Evolutionary conservation across 2,113 vertebrate species (phyloP).

Genomic region (Parotia lawesii): DNA sequence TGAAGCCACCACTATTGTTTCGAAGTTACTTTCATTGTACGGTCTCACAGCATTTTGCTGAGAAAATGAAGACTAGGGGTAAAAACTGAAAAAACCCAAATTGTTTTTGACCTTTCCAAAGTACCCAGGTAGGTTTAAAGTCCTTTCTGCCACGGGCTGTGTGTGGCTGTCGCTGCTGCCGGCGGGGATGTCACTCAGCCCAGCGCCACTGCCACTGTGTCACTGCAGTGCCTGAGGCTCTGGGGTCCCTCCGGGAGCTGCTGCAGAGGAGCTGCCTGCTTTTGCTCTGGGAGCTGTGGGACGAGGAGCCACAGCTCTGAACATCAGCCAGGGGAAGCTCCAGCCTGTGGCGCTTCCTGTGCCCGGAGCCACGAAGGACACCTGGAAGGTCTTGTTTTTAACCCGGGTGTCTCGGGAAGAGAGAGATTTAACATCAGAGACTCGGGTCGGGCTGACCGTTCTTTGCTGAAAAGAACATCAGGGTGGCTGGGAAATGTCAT

Average conservation of each 20-base stretch:
- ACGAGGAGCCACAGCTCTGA: neutral
- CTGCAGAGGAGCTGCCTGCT: too few relatives aligned
- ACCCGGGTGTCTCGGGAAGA: neutral
- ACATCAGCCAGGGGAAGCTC: neutral
- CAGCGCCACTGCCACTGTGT: neutral
- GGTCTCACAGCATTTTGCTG: neutral
- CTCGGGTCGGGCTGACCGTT: neutral
- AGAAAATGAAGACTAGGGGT: neutral
- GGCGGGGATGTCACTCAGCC: neutral
- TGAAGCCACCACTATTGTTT: neutral
- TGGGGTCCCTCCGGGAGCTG: neutral
- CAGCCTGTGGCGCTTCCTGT: neutral
- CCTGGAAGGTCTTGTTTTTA: neutral
- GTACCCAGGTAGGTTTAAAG: rapidly evolving
- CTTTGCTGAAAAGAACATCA: neutral
- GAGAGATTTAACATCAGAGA: too few relatives aligned
- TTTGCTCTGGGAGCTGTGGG: neutral
- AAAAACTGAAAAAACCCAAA: rapidly evolving
- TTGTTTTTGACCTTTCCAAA: neutral
- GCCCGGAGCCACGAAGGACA: neutral
- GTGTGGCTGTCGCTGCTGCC: neutral
- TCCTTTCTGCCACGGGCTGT: rapidly evolving
- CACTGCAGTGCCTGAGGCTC: rapidly evolving
- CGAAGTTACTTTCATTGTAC: neutral
- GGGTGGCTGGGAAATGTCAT: neutral